phyloP scores from a whole-genome alignment of 2,888 invertebrate species.

The Acanthosoma haemorrhoidale region DNA sequence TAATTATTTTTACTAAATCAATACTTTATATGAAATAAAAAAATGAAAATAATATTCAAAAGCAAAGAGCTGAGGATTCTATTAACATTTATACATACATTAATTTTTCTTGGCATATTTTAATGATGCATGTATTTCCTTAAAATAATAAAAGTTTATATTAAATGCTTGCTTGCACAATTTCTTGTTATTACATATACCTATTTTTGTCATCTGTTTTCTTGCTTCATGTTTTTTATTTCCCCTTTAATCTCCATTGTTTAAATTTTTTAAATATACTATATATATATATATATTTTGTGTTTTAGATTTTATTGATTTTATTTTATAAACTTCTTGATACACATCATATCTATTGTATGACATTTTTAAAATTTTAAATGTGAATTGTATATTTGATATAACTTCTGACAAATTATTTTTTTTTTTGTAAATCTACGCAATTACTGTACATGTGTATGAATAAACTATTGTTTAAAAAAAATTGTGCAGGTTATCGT shows the following conservation, averaged over 20 bases:
- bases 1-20: too few species aligned
- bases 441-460: too few species aligned
- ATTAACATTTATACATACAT: neutral
- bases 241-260: neutral
- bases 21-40: too few species aligned
- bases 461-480: too few species aligned
- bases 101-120: neutral
- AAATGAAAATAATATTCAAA: too few species aligned
- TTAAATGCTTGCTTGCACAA: slow-evolving; percentile 11
- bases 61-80: neutral
- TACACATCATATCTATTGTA: neutral
- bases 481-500: neutral
- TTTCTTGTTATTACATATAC: neutral
- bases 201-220: neutral
- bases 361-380: neutral
- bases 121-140: neutral
- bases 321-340: neutral
- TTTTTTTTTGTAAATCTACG: too few species aligned
- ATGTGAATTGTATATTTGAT: neutral
- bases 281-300: too few species aligned
- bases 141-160: neutral
- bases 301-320: neutral
- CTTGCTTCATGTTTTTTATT: neutral
- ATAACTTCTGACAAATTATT: too few species aligned
- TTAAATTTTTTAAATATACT: neutral